Evolutionary conservation across 2,797 vertebrate species (phyloP), one percentile per base, ranked within the genome.

Genomic region (Heteromormyrus szaboi): DNA sequence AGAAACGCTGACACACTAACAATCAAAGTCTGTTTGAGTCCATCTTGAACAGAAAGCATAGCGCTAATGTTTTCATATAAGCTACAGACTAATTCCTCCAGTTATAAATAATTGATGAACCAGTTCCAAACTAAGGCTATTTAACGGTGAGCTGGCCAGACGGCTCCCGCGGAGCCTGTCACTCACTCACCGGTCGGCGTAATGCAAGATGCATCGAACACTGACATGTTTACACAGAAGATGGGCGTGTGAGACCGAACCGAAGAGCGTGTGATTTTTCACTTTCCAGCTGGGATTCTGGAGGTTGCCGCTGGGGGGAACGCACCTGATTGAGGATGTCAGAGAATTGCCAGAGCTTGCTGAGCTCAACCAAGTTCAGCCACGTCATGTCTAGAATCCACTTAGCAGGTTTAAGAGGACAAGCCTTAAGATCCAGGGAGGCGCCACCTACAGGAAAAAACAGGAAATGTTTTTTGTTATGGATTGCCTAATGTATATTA

Each of bases 351-450:
- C 96, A 95, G 19, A 98, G 95, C 91, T 98, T 99, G 93, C 97
- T 97, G 81, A 99, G 97, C 90, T 97, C 97, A 48, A 99, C 98
- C 89, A 99, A 95, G 90, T 99, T 99, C 87, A 99, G 93, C 98
- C 98, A 99, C 14, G 97, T 99, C 97, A 98, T 97, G 90, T 99
- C 98, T 85, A 97, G 93, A 90, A 99, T 99, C 98, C 98, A 99
- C 92, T 97, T 98, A 59, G 97, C 96, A 5, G 98, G 96, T 93
- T 99, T 99, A 51, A 96, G 95, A 87, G 97, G 97, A 89, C 97
- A 99, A 41, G 97, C 94, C 93, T 98, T 99, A 50, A 99, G 96
- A 91, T 99, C 98, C 91, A 99, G 92, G 12, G 98, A 99, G 89
- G 98, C 98, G 88, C 98, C 98, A 86, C 98, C 98, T 99, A 89